Conservation (phyloP, 1,140 invertebrate species). For the Bombus ignitus region DNA sequence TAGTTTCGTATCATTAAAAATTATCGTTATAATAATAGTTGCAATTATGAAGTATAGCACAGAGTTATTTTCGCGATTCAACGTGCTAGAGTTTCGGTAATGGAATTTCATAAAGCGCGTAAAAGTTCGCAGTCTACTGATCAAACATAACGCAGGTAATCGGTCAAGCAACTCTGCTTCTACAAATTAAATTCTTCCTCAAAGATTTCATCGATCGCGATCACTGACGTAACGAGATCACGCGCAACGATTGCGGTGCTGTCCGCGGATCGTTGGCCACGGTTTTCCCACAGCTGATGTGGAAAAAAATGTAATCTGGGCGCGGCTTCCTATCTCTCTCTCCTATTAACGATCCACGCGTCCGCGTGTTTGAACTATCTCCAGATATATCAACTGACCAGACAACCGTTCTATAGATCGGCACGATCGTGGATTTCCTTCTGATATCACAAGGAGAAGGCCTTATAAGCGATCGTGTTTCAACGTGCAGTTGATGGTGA, state of each 20-base stretch:
- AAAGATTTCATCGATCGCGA: background rate
- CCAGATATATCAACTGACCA: background rate
- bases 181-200: background rate
- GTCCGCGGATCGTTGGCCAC: slow-evolving; percentile 15
- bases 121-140: background rate
- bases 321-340: slow-evolving; percentile 34
- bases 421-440: slow-evolving; percentile 5
- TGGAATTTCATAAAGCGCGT: background rate
- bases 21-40: too few species aligned
- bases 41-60: too few species aligned
- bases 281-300: slow-evolving; percentile 36
- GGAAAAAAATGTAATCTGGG: slow-evolving; percentile 32
- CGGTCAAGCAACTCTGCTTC: background rate
- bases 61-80: too few species aligned
- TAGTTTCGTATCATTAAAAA: too few species aligned
- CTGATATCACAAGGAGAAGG: background rate
- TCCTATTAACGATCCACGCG: background rate
- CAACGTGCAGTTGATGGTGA: background rate
- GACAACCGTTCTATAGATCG: background rate
- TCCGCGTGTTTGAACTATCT: background rate
- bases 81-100: background rate
- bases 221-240: slow-evolving; percentile 13
- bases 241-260: background rate
- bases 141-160: background rate
- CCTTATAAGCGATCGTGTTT: slow-evolving; percentile 6